These are phyloP conservation scores for Ephestia elutella DNA, from an alignment of 1,140 invertebrate species.

Conservation along the genomic window DNA sequence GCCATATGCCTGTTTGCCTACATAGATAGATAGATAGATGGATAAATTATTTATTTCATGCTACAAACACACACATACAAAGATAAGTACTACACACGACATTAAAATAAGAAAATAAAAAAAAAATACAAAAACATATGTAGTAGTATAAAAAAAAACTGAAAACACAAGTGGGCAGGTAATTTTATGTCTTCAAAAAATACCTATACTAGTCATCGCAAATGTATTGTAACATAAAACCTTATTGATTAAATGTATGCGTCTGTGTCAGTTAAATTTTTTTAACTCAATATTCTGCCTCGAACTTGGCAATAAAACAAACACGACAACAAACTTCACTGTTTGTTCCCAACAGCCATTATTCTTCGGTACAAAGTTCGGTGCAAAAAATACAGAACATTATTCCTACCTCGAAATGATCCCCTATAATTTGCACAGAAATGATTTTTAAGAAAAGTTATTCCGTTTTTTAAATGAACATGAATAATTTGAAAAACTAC, in stretches of 20 bases:
- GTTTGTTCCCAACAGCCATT: not conserved
- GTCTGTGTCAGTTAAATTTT: not conserved
- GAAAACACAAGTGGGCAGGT: no score
- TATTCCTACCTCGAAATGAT: constrained; percentile 1
- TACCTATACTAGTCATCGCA: no score
- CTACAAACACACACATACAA: no score
- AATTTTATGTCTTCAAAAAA: no score
- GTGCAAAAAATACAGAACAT: not conserved
- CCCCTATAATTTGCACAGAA: constrained; percentile 1
- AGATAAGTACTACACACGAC: no score
- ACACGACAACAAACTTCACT: constrained; percentile 1
- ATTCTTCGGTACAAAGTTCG: not conserved
- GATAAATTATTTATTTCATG: no score
- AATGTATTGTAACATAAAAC: not conserved
- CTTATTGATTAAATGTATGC: not conserved
- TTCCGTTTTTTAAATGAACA: constrained; percentile 11
- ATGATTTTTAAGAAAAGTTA: not conserved
- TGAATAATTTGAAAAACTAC: no score
- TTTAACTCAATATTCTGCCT: constrained; percentile 2
- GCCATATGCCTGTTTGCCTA: no score
- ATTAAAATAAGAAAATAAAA: no score
- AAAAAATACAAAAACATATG: no score
- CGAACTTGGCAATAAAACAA: not conserved
- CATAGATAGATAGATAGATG: no score
- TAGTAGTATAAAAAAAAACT: no score